Conservation (phyloP, 2,797 vertebrate species). For the Holocentrus rufus region DNA sequence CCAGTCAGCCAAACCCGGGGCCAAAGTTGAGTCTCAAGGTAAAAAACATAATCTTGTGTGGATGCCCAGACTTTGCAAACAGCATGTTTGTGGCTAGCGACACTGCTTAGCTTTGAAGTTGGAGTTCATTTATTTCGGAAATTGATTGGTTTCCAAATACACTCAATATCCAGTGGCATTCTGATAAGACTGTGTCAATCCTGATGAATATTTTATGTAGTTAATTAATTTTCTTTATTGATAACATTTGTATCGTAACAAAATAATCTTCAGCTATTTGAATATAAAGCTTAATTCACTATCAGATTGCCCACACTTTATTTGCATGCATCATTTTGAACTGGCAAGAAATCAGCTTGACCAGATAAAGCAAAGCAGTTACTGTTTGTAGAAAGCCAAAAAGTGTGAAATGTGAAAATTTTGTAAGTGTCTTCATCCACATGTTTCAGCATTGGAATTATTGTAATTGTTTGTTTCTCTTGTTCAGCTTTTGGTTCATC, state of each 20-base stretch:
- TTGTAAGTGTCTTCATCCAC: not conserved
- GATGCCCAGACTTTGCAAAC: not conserved
- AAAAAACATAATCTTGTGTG: conserved; percentile 28
- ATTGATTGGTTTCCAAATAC: no score
- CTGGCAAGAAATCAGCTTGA: not conserved
- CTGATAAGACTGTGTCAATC: no score
- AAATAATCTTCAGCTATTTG: no score
- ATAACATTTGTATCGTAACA: no score
- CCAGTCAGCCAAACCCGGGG: conserved; percentile 86
- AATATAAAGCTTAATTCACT: no score
- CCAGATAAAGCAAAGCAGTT: not conserved
- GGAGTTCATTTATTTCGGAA: not conserved
- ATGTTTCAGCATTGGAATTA: not conserved
- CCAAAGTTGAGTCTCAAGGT: conserved; percentile 89
- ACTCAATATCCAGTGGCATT: no score
- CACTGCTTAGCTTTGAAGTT: no score
- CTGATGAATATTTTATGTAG: no score
- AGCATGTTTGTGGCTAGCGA: not conserved
- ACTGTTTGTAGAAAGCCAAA: no score
- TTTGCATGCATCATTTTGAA: not conserved
- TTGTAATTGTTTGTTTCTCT: not conserved
- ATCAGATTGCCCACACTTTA: not conserved
- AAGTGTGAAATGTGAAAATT: not conserved
- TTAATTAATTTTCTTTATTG: no score
- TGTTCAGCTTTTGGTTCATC: conserved; percentile 79